Percentiles rank a stretch among this genome's conserved stretches.
These are phyloP conservation scores for Gastracanthus pulcherrimus DNA, from an alignment of 2,888 invertebrate species.

Conservation along the genomic window DNA sequence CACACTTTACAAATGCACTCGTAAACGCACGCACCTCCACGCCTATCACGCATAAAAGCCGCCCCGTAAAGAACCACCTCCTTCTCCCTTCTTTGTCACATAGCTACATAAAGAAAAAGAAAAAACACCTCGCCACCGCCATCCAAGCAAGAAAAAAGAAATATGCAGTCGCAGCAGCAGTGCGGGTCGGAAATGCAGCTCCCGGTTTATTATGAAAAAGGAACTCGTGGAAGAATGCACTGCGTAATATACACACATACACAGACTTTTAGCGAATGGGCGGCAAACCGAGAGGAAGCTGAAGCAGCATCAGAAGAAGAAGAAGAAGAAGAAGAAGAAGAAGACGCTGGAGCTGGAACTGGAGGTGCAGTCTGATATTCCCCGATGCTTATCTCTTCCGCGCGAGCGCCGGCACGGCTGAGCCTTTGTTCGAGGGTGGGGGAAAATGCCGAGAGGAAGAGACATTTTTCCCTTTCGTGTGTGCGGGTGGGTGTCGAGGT, in stretches of 20 bases:
- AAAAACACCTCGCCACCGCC: too few species aligned
- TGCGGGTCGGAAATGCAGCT: background rate
- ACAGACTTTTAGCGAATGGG: conserved; percentile 32
- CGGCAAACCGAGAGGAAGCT: conserved; percentile 23
- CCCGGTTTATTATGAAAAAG: conserved; percentile 45
- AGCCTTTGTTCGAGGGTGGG: background rate
- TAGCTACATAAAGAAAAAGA: too few species aligned
- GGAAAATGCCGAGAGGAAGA: background rate
- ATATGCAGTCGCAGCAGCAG: conserved; percentile 27
- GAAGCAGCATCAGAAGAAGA: background rate
- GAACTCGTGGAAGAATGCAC: conserved; percentile 38
- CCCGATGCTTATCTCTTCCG: conserved; percentile 38
- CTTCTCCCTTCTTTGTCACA: too few species aligned
- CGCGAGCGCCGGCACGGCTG: background rate
- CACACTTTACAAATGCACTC: too few species aligned
- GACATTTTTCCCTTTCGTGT: background rate
- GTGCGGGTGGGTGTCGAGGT: background rate
- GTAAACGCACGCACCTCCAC: too few species aligned
- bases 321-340: background rate
- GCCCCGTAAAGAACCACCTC: too few species aligned
- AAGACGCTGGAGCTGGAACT: too few species aligned
- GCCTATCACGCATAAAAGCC: too few species aligned
- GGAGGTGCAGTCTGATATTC: conserved; percentile 3
- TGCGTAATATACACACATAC: too few species aligned
- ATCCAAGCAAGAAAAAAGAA: conserved; percentile 22